Conservation (phyloP, 2,113 vertebrate genomes). For the Electrona antarctica region DNA sequence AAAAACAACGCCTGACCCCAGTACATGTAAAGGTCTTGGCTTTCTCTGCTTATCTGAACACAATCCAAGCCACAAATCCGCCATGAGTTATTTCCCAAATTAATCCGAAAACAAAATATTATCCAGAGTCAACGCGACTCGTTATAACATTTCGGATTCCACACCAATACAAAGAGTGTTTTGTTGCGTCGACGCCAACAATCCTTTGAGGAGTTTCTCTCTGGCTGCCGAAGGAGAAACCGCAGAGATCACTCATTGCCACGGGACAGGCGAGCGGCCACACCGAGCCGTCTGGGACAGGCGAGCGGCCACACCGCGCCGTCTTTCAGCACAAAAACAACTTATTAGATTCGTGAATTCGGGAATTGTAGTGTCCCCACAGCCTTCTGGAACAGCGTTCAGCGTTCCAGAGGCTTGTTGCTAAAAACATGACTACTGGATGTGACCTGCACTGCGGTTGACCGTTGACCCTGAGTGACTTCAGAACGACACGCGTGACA, state of each 20-base stretch:
- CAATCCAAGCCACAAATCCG: slow-evolving; percentile 28
- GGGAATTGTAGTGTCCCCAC: too few species aligned
- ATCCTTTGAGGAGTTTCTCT: neutral
- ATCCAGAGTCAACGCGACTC: slow-evolving; percentile 14
- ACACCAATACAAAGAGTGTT: neutral
- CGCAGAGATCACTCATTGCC: neutral
- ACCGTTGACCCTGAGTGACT: neutral
- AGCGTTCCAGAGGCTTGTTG: too few species aligned
- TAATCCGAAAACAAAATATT: slow-evolving; percentile 26
- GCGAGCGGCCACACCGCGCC: neutral
- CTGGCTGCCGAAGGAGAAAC: neutral
- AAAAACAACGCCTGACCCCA: neutral
- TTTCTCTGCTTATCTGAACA: neutral
- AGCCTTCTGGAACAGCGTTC: too few species aligned
- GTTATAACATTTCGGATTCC: neutral
- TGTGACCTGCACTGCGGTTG: neutral
- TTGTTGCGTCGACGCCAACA: neutral
- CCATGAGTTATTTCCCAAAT: slow-evolving; percentile 20
- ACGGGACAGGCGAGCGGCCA: neutral
- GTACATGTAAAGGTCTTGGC: slow-evolving; percentile 7
- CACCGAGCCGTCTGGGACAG: too few species aligned
- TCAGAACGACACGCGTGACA: neutral
- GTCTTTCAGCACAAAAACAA: neutral
- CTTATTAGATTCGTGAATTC: neutral
- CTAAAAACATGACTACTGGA: neutral